A percentile compares a stretch with the other conserved stretches of the same genome.
Conservation (phyloP, 23 tunicate genomes). For the Styela plicata region DNA sequence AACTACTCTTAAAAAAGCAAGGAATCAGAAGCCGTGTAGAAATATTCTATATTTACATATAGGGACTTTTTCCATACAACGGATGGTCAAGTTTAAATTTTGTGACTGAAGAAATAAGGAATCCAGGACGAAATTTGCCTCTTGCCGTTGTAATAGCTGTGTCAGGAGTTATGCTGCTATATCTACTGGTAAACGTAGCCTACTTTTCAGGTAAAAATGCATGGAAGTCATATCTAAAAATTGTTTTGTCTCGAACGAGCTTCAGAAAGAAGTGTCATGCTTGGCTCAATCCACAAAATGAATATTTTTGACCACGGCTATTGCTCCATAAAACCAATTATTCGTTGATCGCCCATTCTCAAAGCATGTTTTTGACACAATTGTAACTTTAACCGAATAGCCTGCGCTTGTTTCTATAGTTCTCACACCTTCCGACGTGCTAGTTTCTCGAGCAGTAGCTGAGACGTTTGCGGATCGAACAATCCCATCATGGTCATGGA, state of each 20-base stretch:
- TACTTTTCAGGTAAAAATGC: constrained; percentile 23
- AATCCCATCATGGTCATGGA: constrained; percentile 24
- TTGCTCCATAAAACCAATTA: too few species aligned
- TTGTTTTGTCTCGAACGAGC: neutral
- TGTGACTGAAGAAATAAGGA: constrained; percentile 29
- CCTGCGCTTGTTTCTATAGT: neutral
- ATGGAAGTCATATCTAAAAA: neutral
- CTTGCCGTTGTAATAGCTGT: constrained; percentile 23
- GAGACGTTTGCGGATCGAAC: constrained; percentile 28
- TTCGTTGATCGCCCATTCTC: too few species aligned
- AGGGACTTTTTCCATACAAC: constrained; percentile 38
- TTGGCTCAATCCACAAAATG: too few species aligned
- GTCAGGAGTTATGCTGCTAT: constrained; percentile 22
- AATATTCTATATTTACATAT: too few species aligned
- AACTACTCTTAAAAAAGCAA: too few species aligned
- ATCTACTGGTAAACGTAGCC: constrained; percentile 36
- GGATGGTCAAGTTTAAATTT: constrained; percentile 28
- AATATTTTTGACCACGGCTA: too few species aligned
- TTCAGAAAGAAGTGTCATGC: neutral
- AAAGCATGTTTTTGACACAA: too few species aligned
- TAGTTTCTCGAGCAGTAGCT: constrained; percentile 25
- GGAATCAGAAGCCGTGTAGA: constrained; percentile 26
- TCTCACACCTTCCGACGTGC: constrained; percentile 28
- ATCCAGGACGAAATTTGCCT: constrained; percentile 29
- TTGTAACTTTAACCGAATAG: too few species aligned